Percentiles rank a stretch among this genome's conserved stretches.
Conservation (phyloP, 1,140 invertebrate species). For the Lethocerus indicus region DNA sequence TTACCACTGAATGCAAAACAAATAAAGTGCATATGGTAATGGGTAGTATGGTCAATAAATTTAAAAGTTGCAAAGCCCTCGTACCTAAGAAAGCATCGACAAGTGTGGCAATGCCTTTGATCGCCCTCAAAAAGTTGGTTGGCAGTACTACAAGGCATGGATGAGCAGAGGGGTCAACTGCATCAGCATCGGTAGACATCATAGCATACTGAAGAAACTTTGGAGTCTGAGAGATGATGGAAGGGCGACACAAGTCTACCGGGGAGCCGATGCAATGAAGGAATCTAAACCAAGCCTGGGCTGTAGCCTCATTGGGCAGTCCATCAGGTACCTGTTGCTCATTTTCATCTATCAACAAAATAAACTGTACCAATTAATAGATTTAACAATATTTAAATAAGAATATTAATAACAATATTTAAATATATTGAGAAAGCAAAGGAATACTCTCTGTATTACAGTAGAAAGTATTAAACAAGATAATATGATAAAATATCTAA, state of each 20-base stretch:
- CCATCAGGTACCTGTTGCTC: slow-evolving; percentile 63
- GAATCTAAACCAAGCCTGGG: slow-evolving; percentile 89
- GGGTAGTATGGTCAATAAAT: background rate
- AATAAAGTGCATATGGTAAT: background rate
- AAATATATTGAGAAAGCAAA: too few relatives aligned
- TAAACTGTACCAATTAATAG: background rate
- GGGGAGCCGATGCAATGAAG: slow-evolving; percentile 87
- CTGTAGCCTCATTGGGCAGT: slow-evolving; percentile 76
- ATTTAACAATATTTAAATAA: too few relatives aligned
- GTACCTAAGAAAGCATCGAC: slow-evolving; percentile 92
- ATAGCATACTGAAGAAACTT: slow-evolving; percentile 49
- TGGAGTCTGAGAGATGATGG: slow-evolving; percentile 47
- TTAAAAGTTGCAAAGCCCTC: slow-evolving; percentile 12
- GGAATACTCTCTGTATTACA: too few relatives aligned
- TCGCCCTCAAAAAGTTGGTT: slow-evolving; percentile 81
- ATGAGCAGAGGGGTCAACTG: slow-evolving; percentile 77
- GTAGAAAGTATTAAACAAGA: too few relatives aligned
- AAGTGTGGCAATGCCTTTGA: slow-evolving; percentile 79
- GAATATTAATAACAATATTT: too few relatives aligned
- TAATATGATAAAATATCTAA: too few relatives aligned
- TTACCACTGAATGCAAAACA: background rate
- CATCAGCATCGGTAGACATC: slow-evolving; percentile 39
- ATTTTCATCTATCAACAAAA: slow-evolving; percentile 51
- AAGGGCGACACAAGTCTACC: slow-evolving; percentile 66
- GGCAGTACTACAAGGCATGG: slow-evolving; percentile 76